Percentiles rank a stretch among this genome's conserved stretches.
phyloP scores from a whole-genome alignment of 2,113 vertebrate species.

The Bos taurus region ARS-UCD2.0 NC_037347.1:57406501-57407000 shows the following conservation, averaged over 20 bases:
- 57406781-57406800: neutral
- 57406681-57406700: neutral
- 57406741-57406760: neutral
- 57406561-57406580: neutral
- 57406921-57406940: neutral
- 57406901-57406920: neutral
- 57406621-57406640: neutral
- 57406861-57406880: neutral
- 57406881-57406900: neutral
- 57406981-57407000: neutral
- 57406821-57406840: neutral
- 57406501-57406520: neutral
- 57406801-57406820: neutral
- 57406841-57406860: neutral
- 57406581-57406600: neutral
- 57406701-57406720: neutral
- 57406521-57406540: neutral
- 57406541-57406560: no score
- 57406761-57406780: neutral
- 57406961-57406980: fast-evolving
- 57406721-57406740: neutral
- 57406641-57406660: neutral
- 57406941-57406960: neutral
- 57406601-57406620: neutral
- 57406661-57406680: fast-evolving